A percentile compares a stretch with the other conserved stretches of the same genome.
Conservation (phyloP, 2,797 vertebrate genomes). For the Euthynnus affinis region DNA sequence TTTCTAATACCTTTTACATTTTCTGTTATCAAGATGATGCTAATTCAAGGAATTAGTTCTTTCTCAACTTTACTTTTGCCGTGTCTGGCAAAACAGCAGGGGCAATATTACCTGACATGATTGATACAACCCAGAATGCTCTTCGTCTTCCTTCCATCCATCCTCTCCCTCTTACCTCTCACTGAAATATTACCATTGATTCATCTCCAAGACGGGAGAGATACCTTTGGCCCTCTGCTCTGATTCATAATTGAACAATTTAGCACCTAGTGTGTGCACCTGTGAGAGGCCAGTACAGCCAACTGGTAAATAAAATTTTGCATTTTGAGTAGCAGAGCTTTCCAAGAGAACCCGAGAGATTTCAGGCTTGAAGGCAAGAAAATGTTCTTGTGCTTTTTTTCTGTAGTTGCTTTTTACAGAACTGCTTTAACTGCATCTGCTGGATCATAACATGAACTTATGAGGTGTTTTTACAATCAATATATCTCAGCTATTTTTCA, state of each 20-base stretch:
- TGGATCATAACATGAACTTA: background rate
- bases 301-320: slow-evolving; percentile 4
- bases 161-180: slow-evolving; percentile 13
- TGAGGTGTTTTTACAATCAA: background rate
- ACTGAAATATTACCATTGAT: slow-evolving; percentile 23
- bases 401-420: background rate
- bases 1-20: background rate
- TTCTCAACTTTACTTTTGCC: background rate
- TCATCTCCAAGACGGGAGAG: slow-evolving; percentile 42
- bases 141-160: slow-evolving; percentile 10
- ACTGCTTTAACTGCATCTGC: background rate
- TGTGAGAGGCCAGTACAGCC: slow-evolving; percentile 2
- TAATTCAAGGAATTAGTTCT: background rate
- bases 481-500: background rate
- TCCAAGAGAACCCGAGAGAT: background rate
- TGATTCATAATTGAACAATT: slow-evolving; percentile 49
- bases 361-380: background rate
- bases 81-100: slow-evolving; percentile 2
- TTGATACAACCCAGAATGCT: slow-evolving; percentile 30
- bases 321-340: slow-evolving; percentile 1
- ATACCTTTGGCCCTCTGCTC: slow-evolving; percentile 36
- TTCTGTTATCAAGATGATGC: background rate
- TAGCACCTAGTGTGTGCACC: slow-evolving; percentile 33
- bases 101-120: slow-evolving; percentile 16
- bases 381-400: background rate